Percentiles rank a stretch among this genome's conserved stretches.
Conservation (phyloP, 2,888 invertebrate species). For the Scrobipalpa atriplicella region DNA sequence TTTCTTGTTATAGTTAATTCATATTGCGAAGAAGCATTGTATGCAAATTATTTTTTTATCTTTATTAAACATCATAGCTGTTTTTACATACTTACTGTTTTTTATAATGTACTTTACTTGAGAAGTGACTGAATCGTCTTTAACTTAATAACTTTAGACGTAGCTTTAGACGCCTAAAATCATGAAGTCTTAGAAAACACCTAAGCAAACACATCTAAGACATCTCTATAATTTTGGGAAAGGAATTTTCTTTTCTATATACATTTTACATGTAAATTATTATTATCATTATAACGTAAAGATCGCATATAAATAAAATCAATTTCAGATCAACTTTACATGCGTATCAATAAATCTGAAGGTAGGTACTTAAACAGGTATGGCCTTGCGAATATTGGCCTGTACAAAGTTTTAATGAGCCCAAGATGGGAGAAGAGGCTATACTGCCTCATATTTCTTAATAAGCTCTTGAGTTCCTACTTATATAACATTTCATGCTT, state of each 20-base stretch:
- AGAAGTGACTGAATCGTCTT: too few species aligned
- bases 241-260: neutral
- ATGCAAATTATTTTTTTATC: too few species aligned
- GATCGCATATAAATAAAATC: neutral
- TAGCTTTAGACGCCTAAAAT: too few species aligned
- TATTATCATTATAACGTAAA: neutral
- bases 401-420: constrained; percentile 61
- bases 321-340: neutral
- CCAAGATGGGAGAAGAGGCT: constrained; percentile 31
- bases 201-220: too few species aligned
- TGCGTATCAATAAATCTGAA: neutral
- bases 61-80: too few species aligned
- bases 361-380: neutral
- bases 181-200: too few species aligned
- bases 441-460: constrained; percentile 24
- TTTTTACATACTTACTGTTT: too few species aligned
- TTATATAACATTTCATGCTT: neutral
- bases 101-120: too few species aligned
- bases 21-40: too few species aligned
- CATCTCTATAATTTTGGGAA: too few species aligned
- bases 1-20: neutral
- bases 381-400: constrained; percentile 38
- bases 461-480: constrained; percentile 21
- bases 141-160: too few species aligned
- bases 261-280: neutral